Evolutionary conservation across 2,797 vertebrate genomes (phyloP).

Genomic region (Sebastes taczanowskii): DNA sequence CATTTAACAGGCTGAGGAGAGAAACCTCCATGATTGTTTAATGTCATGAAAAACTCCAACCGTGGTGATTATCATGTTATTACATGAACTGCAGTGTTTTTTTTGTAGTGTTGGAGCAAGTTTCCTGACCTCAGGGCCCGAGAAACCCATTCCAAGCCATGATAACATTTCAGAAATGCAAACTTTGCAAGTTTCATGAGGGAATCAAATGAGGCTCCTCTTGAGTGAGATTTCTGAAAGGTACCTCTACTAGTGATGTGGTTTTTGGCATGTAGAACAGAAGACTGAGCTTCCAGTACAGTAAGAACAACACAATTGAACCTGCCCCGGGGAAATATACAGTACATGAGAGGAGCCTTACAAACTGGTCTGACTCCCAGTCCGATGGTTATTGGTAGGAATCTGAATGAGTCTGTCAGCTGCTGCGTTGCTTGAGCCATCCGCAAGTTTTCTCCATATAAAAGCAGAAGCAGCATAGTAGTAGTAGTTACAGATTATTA

Average conservation of each 20-base stretch:
- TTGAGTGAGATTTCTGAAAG: neutral
- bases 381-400: constrained; percentile 21
- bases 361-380: constrained; percentile 25
- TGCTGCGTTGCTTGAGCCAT: neutral
- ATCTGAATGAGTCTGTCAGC: neutral
- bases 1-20: neutral
- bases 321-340: neutral
- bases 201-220: neutral
- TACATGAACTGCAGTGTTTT: neutral
- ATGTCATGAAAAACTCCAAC: neutral
- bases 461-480: neutral
- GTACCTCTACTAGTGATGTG: neutral
- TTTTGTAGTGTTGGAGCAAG: neutral
- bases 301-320: neutral
- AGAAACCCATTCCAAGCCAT: neutral
- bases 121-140: neutral
- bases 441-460: neutral
- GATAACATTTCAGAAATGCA: neutral
- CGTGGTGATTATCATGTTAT: neutral
- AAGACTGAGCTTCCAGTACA: neutral
- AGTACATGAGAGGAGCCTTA: neutral
- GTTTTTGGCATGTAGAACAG: neutral
- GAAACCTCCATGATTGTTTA: neutral
- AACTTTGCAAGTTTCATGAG: neutral
- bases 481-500: neutral